phyloP scores from a whole-genome alignment of 2,888 invertebrate species.

The Andricus curvator region DNA sequence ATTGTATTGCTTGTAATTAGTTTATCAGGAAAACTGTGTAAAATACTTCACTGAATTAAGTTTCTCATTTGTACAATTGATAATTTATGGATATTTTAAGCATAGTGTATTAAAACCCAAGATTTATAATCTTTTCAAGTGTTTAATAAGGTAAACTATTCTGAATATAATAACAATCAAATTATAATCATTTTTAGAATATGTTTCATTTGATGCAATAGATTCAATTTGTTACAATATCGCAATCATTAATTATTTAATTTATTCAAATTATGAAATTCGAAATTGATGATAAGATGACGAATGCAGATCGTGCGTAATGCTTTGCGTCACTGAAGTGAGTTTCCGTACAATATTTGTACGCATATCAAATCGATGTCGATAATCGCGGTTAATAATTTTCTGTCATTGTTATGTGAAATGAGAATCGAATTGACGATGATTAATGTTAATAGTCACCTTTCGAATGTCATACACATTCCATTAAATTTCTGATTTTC shows the following conservation, averaged over 20 bases:
- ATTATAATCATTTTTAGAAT: neutral
- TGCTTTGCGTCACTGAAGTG: neutral
- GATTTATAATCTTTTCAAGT: neutral
- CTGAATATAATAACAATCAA: neutral
- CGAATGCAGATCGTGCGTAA: neutral
- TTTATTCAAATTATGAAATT: neutral
- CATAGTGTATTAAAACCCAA: too few relatives aligned
- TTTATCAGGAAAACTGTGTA: conserved; percentile 12
- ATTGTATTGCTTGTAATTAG: conserved; percentile 5
- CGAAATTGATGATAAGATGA: neutral
- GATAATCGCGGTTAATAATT: neutral
- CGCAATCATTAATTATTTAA: neutral
- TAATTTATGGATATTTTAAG: too few relatives aligned
- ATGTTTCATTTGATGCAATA: too few relatives aligned
- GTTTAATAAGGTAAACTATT: neutral
- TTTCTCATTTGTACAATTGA: neutral
- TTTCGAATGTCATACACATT: conserved; percentile 2
- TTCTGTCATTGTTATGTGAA: neutral
- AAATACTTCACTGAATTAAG: conserved; percentile 7
- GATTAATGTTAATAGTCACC: conserved; percentile 3
- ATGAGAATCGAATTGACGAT: conserved; percentile 11
- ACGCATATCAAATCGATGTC: conserved; percentile 6
- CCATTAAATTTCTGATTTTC: neutral
- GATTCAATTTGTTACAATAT: neutral
- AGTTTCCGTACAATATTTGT: neutral